Conservation (phyloP, 2,113 vertebrate species). For the Beaufortia kweichowensis region DNA sequence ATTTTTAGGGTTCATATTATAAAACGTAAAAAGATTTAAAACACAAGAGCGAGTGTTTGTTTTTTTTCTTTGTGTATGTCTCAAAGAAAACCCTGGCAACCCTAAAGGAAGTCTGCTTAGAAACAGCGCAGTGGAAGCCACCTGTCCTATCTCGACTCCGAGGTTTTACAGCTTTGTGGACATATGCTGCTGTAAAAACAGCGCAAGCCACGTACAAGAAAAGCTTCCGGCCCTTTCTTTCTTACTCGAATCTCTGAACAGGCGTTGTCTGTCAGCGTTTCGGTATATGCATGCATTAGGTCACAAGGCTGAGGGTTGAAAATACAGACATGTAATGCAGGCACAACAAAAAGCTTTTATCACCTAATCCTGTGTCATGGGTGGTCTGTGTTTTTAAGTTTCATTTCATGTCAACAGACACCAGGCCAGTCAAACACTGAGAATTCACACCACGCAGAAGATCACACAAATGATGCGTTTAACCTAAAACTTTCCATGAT, state of each 20-base stretch:
- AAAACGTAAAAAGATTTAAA: too few relatives aligned
- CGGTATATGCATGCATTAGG: slow-evolving; percentile 55
- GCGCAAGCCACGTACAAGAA: slow-evolving; percentile 55
- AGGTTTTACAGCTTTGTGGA: slow-evolving; percentile 67
- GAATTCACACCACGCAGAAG: neutral
- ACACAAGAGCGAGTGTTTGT: too few relatives aligned
- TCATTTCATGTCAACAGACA: slow-evolving; percentile 6
- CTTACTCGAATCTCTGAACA: slow-evolving; percentile 51
- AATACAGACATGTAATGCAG: slow-evolving; percentile 49
- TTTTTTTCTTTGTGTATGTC: slow-evolving; percentile 19
- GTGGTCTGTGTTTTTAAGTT: slow-evolving; percentile 21
- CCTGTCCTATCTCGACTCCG: slow-evolving; percentile 60
- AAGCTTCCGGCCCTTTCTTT: slow-evolving; percentile 55
- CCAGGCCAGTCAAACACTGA: neutral
- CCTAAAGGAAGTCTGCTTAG: slow-evolving; percentile 44
- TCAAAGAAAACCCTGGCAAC: slow-evolving; percentile 48
- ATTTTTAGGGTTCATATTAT: too few relatives aligned
- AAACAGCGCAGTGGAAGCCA: slow-evolving; percentile 46
- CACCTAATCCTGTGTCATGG: slow-evolving; percentile 16
- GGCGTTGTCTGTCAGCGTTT: slow-evolving; percentile 61
- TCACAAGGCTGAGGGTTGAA: slow-evolving; percentile 63
- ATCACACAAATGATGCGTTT: neutral
- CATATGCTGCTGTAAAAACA: slow-evolving; percentile 71
- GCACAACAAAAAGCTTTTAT: slow-evolving; percentile 55
- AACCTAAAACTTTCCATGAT: too few relatives aligned